A percentile compares a stretch with the other conserved stretches of the same genome.
These are phyloP conservation scores for Bruchidius siliquastri DNA, from an alignment of 2,888 invertebrate genomes.

Conservation along the genomic window DNA sequence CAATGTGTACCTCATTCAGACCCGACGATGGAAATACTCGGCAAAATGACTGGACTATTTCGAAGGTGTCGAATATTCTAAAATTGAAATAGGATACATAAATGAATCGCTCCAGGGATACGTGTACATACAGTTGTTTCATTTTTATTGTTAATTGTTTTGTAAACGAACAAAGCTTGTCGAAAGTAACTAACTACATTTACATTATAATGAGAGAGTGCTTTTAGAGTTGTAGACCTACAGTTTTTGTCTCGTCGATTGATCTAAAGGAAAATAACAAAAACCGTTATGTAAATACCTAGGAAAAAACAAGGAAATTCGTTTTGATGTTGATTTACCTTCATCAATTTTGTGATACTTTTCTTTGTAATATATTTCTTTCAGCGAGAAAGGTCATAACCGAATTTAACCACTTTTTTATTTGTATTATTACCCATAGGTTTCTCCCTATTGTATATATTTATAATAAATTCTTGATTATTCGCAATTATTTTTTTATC, in stretches of 20 bases:
- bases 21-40: too few relatives aligned
- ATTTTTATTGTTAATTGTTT: neutral
- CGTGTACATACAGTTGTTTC: neutral
- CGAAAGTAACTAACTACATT: neutral
- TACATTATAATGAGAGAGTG: neutral
- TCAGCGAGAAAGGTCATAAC: conserved; percentile 28
- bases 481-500: conserved; percentile 17
- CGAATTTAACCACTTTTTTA: conserved; percentile 28
- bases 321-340: conserved; percentile 2
- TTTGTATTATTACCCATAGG: conserved; percentile 14
- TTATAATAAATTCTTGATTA: conserved; percentile 13
- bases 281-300: conserved; percentile 35
- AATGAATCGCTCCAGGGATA: neutral
- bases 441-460: conserved; percentile 21
- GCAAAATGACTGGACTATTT: neutral
- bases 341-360: conserved; percentile 30
- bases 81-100: neutral
- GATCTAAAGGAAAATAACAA: neutral
- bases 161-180: neutral
- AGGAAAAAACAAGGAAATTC: conserved; percentile 22
- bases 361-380: conserved; percentile 22
- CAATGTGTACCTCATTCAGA: too few relatives aligned
- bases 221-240: neutral
- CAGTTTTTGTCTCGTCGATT: neutral
- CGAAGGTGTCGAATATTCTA: neutral